phyloP scores from a whole-genome alignment of 2,888 invertebrate species.

The Hydrotaea cyrtoneurina region DNA sequence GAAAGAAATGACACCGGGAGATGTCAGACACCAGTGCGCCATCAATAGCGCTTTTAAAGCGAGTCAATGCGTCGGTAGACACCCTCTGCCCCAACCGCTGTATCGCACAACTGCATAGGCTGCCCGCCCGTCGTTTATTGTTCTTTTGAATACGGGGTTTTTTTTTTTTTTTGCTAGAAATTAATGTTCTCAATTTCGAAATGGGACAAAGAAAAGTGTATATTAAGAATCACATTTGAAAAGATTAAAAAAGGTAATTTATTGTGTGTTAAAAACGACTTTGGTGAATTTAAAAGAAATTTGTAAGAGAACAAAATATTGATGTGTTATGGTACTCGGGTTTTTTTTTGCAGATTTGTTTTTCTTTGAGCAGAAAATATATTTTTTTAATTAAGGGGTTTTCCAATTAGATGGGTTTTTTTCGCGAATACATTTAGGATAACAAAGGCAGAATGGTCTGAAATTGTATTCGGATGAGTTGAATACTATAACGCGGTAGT shows the following conservation, averaged over 20 bases:
- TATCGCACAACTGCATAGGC: not conserved
- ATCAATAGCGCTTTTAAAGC: not conserved
- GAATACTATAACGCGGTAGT: too few species aligned
- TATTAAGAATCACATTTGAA: not conserved
- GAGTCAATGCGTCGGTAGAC: not conserved
- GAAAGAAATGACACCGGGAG: not conserved
- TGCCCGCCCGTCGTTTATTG: not conserved
- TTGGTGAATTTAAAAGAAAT: not conserved
- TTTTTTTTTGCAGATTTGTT: too few species aligned
- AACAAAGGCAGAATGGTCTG: too few species aligned
- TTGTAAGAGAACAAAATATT: too few species aligned
- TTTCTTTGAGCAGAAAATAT: too few species aligned
- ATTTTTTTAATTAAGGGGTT: too few species aligned
- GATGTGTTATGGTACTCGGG: too few species aligned
- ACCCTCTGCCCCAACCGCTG: not conserved
- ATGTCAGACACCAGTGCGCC: not conserved
- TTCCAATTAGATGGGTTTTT: too few species aligned
- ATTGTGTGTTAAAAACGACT: not conserved
- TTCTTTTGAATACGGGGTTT: constrained; percentile 1
- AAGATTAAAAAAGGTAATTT: not conserved
- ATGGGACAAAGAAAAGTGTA: not conserved
- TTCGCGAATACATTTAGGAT: too few species aligned
- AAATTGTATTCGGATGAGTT: too few species aligned
- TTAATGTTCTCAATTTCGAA: not conserved
- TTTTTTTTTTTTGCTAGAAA: not conserved